These are phyloP conservation scores for Sisyra nigra DNA, from an alignment of 2,888 invertebrate species.

Conservation along the genomic window DNA sequence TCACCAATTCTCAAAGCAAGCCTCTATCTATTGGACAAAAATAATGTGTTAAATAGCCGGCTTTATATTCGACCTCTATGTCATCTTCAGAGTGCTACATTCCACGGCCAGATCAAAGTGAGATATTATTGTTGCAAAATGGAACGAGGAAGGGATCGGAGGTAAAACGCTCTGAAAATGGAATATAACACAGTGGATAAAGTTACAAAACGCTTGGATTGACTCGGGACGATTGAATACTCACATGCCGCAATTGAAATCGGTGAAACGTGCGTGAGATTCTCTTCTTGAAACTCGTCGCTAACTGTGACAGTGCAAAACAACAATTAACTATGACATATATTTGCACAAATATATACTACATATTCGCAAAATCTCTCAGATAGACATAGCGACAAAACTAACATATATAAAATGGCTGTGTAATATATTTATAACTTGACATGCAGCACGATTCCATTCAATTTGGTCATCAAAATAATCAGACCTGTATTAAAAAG, in stretches of 20 bases:
- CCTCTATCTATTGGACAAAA: too few species aligned
- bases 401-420: slow-evolving; percentile 9
- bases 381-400: slow-evolving; percentile 1
- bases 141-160: background rate
- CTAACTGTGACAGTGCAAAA: slow-evolving; percentile 8
- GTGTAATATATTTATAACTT: slow-evolving; percentile 8
- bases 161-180: background rate
- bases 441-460: background rate
- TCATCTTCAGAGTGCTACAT: too few species aligned
- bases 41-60: too few species aligned
- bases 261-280: slow-evolving; percentile 7
- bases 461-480: too few species aligned
- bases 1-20: too few species aligned
- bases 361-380: background rate
- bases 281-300: slow-evolving; percentile 2
- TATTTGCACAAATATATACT: slow-evolving; percentile 8
- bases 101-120: background rate
- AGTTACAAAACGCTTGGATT: too few species aligned
- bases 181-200: too few species aligned
- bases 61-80: too few species aligned
- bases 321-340: slow-evolving; percentile 9
- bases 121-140: background rate
- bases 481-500: too few species aligned
- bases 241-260: slow-evolving; percentile 9
- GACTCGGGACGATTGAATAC: background rate